A percentile compares a stretch with the other conserved stretches of the same genome.
These are phyloP conservation scores for Drosophila mimetica DNA, from an alignment of 2,888 invertebrate genomes.

Conservation along the genomic window DNA sequence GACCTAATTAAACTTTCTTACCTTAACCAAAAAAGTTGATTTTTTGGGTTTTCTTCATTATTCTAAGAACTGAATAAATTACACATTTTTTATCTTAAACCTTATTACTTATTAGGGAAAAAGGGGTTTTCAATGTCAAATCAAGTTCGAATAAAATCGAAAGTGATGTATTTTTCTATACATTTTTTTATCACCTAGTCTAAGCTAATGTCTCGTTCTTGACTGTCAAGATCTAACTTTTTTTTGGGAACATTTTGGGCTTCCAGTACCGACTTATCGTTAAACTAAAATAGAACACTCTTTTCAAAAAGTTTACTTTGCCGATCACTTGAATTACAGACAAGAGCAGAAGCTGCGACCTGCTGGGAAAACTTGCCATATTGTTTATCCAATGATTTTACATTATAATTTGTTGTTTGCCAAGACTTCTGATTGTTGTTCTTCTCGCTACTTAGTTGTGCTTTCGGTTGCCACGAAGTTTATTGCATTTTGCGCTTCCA, in stretches of 20 bases:
- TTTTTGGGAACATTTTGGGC: background rate
- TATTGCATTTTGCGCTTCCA: slow-evolving; percentile 58
- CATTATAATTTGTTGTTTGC: slow-evolving; percentile 60
- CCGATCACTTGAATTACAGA: slow-evolving; percentile 8
- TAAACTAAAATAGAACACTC: background rate
- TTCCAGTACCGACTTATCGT: background rate
- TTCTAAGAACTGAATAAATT: too few relatives aligned
- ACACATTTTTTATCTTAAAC: too few relatives aligned
- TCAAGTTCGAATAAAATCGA: too few relatives aligned
- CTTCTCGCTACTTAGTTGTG: slow-evolving; percentile 1
- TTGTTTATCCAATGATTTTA: slow-evolving; percentile 31
- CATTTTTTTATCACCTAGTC: too few relatives aligned
- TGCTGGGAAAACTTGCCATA: slow-evolving; percentile 45
- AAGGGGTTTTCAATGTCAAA: too few relatives aligned
- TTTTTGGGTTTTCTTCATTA: too few relatives aligned
- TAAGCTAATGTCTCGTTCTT: too few relatives aligned
- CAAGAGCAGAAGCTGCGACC: slow-evolving; percentile 9
- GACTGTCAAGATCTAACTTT: too few relatives aligned
- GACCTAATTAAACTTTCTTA: too few relatives aligned
- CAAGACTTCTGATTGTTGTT: slow-evolving; percentile 21
- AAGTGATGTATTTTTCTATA: too few relatives aligned
- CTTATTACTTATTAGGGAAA: too few relatives aligned
- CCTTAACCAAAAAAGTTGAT: too few relatives aligned
- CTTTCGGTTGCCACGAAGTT: slow-evolving; percentile 47
- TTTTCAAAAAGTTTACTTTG: background rate